Evolutionary conservation across 1,140 invertebrate genomes (phyloP), one percentile per base, ranked within the genome.

Genomic region (Bombus huntii): DNA sequence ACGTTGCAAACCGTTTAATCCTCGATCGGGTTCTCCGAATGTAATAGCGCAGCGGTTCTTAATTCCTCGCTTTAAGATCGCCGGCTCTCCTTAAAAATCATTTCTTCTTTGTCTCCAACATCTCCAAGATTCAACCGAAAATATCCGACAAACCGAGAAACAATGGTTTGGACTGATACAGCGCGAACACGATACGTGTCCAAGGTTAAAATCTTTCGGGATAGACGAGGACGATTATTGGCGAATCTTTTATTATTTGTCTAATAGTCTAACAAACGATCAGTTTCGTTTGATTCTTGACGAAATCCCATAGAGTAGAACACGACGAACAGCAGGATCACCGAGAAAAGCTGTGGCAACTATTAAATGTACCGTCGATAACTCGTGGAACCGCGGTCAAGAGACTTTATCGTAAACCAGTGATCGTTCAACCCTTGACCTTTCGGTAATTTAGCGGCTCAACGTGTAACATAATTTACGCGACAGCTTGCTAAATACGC

Each of bases 371-470:
- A 12, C 62, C 3, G 25, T 5, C 13, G 10, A 34, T 37, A 66
- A 28, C 34, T 78, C 44, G 57, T 15, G 57, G 31, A 37, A 34
- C 9, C 44, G 42, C 73, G 34, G 53, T 77, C 47, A 47, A 18
- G 28, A 42, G 42, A 44, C 74, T 68, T 79, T 65, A 80, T 84
- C 47, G 31, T 71, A 59, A 79, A 62, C 47, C 83, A 25, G 76
- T 62, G 77, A 84, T 59, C 83, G 65, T 70, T 77, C 73, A 77
- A 85, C 76, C 83, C 76, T 31, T 80, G 77, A 80, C 76, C 83
- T 85, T 85, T 85, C 68, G 76, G 3, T 72, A 85, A 85, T 80
- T 85, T 80, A 80, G 53, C 83, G 66, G 62, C 66, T 71, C 53
- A 37, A 72, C 83, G 75, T 42, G n/a, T 80, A 85, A 85, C 57